These are phyloP conservation scores for Parelbella ahira DNA, from an alignment of 2,888 invertebrate species.

Conservation along the genomic window DNA sequence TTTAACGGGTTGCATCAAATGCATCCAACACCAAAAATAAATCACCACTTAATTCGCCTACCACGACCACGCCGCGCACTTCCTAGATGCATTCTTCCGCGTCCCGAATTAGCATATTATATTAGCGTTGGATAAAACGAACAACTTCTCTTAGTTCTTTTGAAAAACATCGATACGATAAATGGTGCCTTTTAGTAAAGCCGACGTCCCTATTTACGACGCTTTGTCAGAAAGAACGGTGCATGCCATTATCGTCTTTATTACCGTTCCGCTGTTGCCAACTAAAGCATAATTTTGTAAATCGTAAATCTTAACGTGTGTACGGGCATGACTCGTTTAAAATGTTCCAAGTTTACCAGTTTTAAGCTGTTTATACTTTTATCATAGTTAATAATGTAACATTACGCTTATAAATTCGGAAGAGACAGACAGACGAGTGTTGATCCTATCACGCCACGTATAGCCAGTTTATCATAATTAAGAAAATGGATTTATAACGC, in stretches of 20 bases:
- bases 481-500: too few relatives aligned
- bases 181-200: conserved; percentile 4
- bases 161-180: conserved; percentile 16
- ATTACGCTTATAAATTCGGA: too few relatives aligned
- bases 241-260: conserved; percentile 12
- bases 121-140: conserved; percentile 1
- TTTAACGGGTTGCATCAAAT: too few relatives aligned
- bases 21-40: too few relatives aligned
- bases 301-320: conserved; percentile 17
- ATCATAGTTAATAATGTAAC: too few relatives aligned
- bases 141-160: conserved; percentile 3
- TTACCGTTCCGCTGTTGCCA: conserved; percentile 5
- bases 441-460: too few relatives aligned
- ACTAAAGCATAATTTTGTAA: conserved; percentile 13
- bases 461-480: too few relatives aligned
- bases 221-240: conserved; percentile 20
- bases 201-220: conserved; percentile 11
- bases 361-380: not conserved
- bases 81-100: conserved; percentile 10
- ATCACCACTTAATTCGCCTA: conserved; percentile 6
- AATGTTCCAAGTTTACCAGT: not conserved
- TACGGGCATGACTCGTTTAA: conserved; percentile 10
- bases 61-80: too few relatives aligned
- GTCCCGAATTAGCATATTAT: conserved; percentile 11
- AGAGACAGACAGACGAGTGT: too few relatives aligned